Percentiles rank a stretch among this genome's conserved stretches.
phyloP scores from a whole-genome alignment of 1,140 invertebrate species.

The Ceratosolen fusciceps region DNA sequence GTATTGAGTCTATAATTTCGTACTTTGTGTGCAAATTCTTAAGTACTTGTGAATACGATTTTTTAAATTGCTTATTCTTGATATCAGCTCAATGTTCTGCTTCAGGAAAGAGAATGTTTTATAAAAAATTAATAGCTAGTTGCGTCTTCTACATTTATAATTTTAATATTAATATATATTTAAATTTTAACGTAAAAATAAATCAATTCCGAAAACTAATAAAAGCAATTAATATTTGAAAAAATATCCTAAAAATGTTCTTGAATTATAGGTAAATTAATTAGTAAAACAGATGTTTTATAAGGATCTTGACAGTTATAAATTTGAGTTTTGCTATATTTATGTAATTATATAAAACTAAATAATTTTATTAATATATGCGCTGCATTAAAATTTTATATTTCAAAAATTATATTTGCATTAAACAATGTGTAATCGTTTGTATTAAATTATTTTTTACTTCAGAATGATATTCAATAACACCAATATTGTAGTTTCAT shows the following conservation, averaged over 20 bases:
- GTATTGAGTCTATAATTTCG: slow-evolving; percentile 62
- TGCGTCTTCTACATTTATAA: not conserved
- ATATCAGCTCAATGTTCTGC: not conserved
- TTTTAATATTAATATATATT: too few species aligned
- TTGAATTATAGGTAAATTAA: not conserved
- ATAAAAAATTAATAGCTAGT: not conserved
- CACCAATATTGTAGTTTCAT: too few species aligned
- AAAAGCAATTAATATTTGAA: not conserved
- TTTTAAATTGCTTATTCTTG: slow-evolving; percentile 62
- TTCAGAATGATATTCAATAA: too few species aligned
- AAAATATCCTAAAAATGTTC: not conserved
- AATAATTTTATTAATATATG: too few species aligned
- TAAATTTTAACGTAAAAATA: not conserved
- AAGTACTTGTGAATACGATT: slow-evolving; percentile 65
- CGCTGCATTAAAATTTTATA: too few species aligned
- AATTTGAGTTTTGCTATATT: not conserved
- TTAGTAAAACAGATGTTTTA: not conserved
- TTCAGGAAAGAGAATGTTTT: too few species aligned
- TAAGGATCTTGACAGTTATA: not conserved
- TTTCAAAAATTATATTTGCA: too few species aligned
- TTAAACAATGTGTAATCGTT: too few species aligned
- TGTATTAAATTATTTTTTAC: too few species aligned
- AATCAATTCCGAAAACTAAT: slow-evolving; percentile 29
- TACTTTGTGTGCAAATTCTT: slow-evolving; percentile 64
- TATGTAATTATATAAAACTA: too few species aligned